Base-by-base conservation (phyloP, 2,888 invertebrate genomes). In the Heliconius erato region DNA sequence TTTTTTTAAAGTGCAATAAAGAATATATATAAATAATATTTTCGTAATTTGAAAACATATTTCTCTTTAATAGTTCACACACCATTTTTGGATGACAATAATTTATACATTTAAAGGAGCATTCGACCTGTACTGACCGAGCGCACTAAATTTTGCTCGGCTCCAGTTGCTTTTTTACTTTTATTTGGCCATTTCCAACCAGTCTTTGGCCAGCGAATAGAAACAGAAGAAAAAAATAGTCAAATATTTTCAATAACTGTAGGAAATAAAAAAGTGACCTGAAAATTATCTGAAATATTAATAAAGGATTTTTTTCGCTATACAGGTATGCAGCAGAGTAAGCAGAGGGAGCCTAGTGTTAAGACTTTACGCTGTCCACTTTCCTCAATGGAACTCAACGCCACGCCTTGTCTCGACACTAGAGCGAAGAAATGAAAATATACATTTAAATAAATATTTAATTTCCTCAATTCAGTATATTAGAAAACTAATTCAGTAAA, bases 101-200 rank as follows among this genome's bases (percentile, higher is more conserved):
- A 74, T 80, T 80, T 80, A 74, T 68, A 81, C 77, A 76, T 79
- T 81, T 83, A 79, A 79, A 69, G 78, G 69, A 81, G 67, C 68
- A 78, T 82, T 83, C 78, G 77, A 83, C 67, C 81, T 83, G 69
- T 74, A 79, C 79, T 74, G 67, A 83, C 78, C 44, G 80, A 72
- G 76, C 65, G 69, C 80, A 72, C 82, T 82, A 82, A 85, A 85
- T 85, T 83, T 82, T 80, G 68, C 80, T 85, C 83, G 81, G 82
- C 76, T 83, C 74, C 72, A 76, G 71, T 74, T 68, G 44, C 63
- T 74, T 79, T 83, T 83, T 83, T 78, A 80, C 67, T 83, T 81
- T 83, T 59, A 59, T 83, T 68, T 68, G 32, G 69, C 74, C 32
- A 80, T 80, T 81, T 69, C 63, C 74, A 63, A 68, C 68, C 74